Evolutionary conservation across 2,888 invertebrate species (phyloP).

Genomic region (Paralinhomoeus sp.): DNA sequence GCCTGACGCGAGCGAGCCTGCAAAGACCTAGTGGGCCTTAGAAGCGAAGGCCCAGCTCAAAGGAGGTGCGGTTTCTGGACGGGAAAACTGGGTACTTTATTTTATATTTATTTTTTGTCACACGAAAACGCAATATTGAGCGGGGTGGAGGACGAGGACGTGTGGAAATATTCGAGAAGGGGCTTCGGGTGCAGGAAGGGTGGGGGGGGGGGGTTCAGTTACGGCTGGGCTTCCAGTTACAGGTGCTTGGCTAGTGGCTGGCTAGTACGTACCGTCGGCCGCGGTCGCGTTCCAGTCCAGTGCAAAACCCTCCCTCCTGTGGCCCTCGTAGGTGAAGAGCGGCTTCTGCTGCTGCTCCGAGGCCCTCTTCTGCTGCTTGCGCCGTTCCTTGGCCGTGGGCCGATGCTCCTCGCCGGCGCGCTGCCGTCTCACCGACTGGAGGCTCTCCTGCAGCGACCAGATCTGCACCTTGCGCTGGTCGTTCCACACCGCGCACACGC

Average conservation of each 20-base stretch:
- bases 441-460: slow-evolving; percentile 60
- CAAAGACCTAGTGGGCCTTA: slow-evolving; percentile 9
- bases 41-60: too few relatives aligned
- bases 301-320: slow-evolving; percentile 76
- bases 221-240: too few relatives aligned
- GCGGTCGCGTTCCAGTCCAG: slow-evolving; percentile 68
- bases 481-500: slow-evolving; percentile 78
- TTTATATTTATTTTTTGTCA: too few relatives aligned
- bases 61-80: too few relatives aligned
- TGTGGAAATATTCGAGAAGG: too few relatives aligned
- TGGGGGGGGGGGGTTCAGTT: too few relatives aligned
- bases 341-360: slow-evolving; percentile 36
- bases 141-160: too few relatives aligned
- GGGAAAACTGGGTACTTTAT: too few relatives aligned
- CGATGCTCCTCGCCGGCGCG: too few relatives aligned
- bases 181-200: too few relatives aligned
- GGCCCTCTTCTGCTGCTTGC: too few relatives aligned
- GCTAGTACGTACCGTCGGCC: slow-evolving; percentile 35
- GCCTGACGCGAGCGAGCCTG: slow-evolving; percentile 62
- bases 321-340: slow-evolving; percentile 65
- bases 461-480: slow-evolving; percentile 73
- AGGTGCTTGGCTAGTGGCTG: background rate
- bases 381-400: slow-evolving; percentile 10
- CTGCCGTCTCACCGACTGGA: slow-evolving; percentile 40
- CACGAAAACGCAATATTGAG: too few relatives aligned